Evolutionary conservation across 92 coral and sea anemone species (phyloP), one percentile per base, ranked within the genome.

Genomic region (Epizoanthus stellaris): DNA sequence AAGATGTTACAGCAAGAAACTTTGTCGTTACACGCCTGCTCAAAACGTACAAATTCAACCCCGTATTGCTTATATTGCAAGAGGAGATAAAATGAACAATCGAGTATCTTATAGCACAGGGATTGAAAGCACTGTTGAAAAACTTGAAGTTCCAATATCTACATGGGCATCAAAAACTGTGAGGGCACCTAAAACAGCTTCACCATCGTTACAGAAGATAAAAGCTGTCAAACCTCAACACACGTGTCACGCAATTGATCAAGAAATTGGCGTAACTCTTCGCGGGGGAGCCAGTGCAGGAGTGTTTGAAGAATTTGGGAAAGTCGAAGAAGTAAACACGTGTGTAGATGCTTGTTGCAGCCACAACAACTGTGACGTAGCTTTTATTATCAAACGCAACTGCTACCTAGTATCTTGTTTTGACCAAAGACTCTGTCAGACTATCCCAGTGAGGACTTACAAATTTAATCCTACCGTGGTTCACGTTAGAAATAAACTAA

Each of bases 231-330:
- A 43, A 13, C 83, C 83, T 52, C 43, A 80, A 5, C 16, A 10
- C 76, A 91, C 39, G 43, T 94, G 98, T 67, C 81, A 82, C 10
- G 25, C 74, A 54, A 81, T 85, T 16, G 71, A 86, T 23, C 52
- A 80, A 1, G 91, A 91, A 65, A 68, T 9, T 58, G 81, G 81
- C 36, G 80, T 89, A 9, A 91, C 95, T 16, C 75, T 92, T 11
- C 88, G 89, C 10, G 98, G 98, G 58, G 98, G 98, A 73, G 80
- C 92, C 36, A 87, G 80, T 76, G 92, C 98, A 38, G 98, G 98
- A 53, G 17, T 87, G n/a, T 94, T 92, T 45, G 58, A 91, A 67
- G 95, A 94, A 75, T 73, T 67, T 52, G 98, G 98, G 3, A 85
- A 85, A 36, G 91, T 90, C n/a, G 8, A 54, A 15, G 76, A 87